phyloP scores from a whole-genome alignment of 2,888 invertebrate genomes.

The Mesorhabditis belari region DNA sequence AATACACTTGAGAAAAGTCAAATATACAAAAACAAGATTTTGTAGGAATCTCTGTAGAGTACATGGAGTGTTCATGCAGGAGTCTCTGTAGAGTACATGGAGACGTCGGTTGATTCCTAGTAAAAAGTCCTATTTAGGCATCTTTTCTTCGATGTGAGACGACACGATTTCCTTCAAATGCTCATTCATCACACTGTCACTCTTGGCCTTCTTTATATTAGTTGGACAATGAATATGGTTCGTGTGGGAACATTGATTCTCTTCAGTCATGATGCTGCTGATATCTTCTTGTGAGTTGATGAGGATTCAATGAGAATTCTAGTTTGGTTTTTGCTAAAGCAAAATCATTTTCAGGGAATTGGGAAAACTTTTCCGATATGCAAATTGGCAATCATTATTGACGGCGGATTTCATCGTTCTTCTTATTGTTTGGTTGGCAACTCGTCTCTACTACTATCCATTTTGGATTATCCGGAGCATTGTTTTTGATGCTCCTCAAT shows the following conservation, averaged over 20 bases:
- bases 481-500: conserved; percentile 49
- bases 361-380: conserved; percentile 49
- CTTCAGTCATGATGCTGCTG: conserved; percentile 57
- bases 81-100: background rate
- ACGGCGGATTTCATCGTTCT: conserved; percentile 81
- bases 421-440: conserved; percentile 76
- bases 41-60: background rate
- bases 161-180: conserved; percentile 71
- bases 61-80: no score
- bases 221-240: conserved; percentile 88
- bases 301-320: background rate
- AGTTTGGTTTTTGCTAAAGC: background rate
- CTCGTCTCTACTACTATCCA: conserved; percentile 81
- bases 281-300: conserved; percentile 57
- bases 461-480: conserved; percentile 55
- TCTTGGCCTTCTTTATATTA: conserved; percentile 72
- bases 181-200: conserved; percentile 85
- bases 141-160: conserved; percentile 53
- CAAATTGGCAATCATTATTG: conserved; percentile 75
- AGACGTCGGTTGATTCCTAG: background rate
- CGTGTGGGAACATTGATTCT: conserved; percentile 78
- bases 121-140: conserved; percentile 28
- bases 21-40: background rate
- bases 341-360: conserved; percentile 35
- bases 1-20: background rate